Evolutionary conservation across 2,888 invertebrate species (phyloP), one percentile per base, ranked within the genome.

Genomic region (Exephanes ischioxanthus): DNA sequence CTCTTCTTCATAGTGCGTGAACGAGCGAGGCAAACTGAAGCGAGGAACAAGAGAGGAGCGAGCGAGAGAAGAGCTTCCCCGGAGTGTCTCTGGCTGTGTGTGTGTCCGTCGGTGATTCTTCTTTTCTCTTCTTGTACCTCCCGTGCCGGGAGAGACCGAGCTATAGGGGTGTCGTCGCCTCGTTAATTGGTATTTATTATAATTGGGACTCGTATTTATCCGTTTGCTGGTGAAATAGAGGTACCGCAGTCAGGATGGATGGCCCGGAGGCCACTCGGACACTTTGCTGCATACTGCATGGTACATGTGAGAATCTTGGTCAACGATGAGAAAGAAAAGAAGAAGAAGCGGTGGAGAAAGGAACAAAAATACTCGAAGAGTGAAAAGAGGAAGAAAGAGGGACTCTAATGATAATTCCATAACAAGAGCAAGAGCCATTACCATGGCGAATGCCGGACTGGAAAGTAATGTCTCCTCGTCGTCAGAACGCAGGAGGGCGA

Each of bases 171-270:
- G 90, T 91, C 91, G 87, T 90, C 89, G 89, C 87, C 91, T 91
- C 91, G 91, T 93, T 93, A 93, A 93, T 93, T 93, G 93, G 92
- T 93, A 93, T 93, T 93, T 93, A 93, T 93, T 93, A 93, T 93
- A 93, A 93, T 93, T 93, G 93, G 92, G 91, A 91, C 90, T 89
- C 87, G 89, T 91, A 90, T 91, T 91, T 92, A 91, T 91, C 90
- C 89, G 87, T 89, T 89, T 88, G 89, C 87, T 85, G 88, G 89
- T 89, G 85, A 89, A 89, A 88, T 89, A 88, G 87, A 88, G 88
- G 87, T 73, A 72, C 80, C 83, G 78, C 55, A 73, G 75, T 70
- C 67, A 81, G 86, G 88, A 88, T 88, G 84, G 84, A 88, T 88
- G 88, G 86, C 84, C 86, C 71, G 76, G 71, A 63, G 84, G 67